Conservation (phyloP, 1,140 invertebrate species). For the Drosophila tristis region DNA sequence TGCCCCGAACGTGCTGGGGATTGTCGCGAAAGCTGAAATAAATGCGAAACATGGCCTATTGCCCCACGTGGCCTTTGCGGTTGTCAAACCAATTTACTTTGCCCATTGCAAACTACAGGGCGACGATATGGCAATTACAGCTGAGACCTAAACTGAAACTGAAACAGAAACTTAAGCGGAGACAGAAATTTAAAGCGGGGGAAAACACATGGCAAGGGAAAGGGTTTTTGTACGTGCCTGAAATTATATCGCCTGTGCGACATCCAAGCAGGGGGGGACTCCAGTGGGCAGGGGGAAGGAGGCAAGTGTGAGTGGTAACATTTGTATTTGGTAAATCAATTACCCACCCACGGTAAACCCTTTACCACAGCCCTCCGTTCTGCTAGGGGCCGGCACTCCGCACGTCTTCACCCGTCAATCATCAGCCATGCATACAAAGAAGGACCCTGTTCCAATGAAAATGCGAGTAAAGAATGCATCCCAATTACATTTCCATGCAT, state of each 20-base stretch:
- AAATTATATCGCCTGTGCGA: constrained; percentile 54
- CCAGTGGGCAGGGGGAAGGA: background rate
- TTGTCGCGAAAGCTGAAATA: constrained; percentile 16
- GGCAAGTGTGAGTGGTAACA: constrained; percentile 7
- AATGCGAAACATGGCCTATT: constrained; percentile 20
- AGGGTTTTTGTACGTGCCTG: constrained; percentile 52
- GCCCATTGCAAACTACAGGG: constrained; percentile 18
- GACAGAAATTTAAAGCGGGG: constrained; percentile 42
- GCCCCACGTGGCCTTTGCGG: constrained; percentile 27
- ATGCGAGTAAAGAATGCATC: too few species aligned
- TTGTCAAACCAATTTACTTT: constrained; percentile 66
- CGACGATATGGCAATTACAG: constrained; percentile 52
- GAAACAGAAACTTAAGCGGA: constrained; percentile 22
- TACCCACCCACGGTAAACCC: constrained; percentile 13
- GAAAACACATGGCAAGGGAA: constrained; percentile 2
- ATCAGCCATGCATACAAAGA: background rate
- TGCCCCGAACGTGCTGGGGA: constrained; percentile 49
- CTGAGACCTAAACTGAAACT: constrained; percentile 9
- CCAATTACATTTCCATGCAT: constrained; percentile 26
- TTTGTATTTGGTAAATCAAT: constrained; percentile 50
- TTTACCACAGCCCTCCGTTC: constrained; percentile 13
- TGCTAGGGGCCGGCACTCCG: constrained; percentile 13
- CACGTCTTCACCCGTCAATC: constrained; percentile 42
- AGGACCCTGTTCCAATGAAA: too few species aligned
- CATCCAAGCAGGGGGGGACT: constrained; percentile 32